Conservation (phyloP, 1,140 invertebrate species). For the Leptoteleia sp. region DNA sequence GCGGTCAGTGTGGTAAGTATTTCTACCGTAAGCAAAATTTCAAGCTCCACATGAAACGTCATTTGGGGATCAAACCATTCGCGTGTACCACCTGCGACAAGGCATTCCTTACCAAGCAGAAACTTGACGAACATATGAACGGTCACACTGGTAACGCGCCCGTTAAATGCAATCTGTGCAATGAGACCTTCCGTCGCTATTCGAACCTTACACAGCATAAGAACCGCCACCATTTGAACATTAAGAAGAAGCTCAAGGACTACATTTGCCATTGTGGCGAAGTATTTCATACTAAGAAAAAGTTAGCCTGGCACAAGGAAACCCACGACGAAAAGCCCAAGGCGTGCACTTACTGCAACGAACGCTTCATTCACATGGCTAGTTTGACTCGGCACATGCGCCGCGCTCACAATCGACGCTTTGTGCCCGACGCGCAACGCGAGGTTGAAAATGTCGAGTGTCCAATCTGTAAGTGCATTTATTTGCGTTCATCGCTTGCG, state of each 20-base stretch:
- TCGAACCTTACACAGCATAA: slow-evolving; percentile 93
- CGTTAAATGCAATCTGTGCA: slow-evolving; percentile 90
- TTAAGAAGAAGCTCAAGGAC: slow-evolving; percentile 87
- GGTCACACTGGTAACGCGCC: slow-evolving; percentile 91
- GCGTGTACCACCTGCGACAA: slow-evolving; percentile 90
- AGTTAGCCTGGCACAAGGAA: no score
- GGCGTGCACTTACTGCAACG: no score
- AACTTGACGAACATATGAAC: slow-evolving; percentile 89
- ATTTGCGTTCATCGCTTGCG: no score
- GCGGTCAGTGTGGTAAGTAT: slow-evolving; percentile 89
- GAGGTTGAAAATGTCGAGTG: no score
- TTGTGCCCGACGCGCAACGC: no score
- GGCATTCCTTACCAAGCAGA: slow-evolving; percentile 89
- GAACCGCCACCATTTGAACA: slow-evolving; percentile 85
- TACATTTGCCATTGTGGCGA: slow-evolving; percentile 91
- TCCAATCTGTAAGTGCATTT: no score
- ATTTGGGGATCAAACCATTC: slow-evolving; percentile 88
- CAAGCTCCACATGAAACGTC: slow-evolving; percentile 88
- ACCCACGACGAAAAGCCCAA: no score
- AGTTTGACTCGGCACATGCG: no score
- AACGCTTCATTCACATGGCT: no score
- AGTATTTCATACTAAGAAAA: slow-evolving; percentile 90
- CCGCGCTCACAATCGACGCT: no score
- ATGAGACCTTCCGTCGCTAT: slow-evolving; percentile 90
- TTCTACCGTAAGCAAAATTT: slow-evolving; percentile 88